Base-by-base conservation (phyloP, 2,888 invertebrate genomes). In the Sphinx pinastri region DNA sequence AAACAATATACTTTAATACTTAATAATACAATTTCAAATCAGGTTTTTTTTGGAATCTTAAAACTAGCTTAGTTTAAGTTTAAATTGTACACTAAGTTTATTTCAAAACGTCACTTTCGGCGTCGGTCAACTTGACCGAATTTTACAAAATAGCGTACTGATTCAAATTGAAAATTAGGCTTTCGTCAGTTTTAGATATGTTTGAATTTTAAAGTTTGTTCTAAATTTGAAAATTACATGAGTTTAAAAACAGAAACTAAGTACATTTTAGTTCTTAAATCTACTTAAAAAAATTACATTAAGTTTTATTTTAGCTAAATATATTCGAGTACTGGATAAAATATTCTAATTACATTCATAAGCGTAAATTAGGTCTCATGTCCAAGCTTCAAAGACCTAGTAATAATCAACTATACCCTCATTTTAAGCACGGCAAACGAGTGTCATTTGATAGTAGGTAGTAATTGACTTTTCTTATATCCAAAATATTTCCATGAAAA, bases 41-140 rank as follows among this genome's bases (percentile, higher is more conserved):
- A 59, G 59, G 59, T 59, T 59, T 38, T 58, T 58, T 58, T 59
- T 59, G 14, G 59, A 14, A 59, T n/a, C 82, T 4, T 59, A 76
- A 4, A 72, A 8, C n/a, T n/a, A 38, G 38, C 14, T 16, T 38
- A 59, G 3, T 3, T 13, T 31, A 31, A 59, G 3, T 3, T 13
- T 31, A 31, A 52, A 14, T n/a, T 52, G 38, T 31, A 59, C 8
- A 38, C 8, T 14, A 31, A 59, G 19, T 38, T n/a, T 14, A 59
- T 38, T 59, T 14, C 8, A 7, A 16, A 16, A 0, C 14, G 2
- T 8, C 5, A 16, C 8, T 54, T 54, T 54, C 54, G 54, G 54
- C 54, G 6, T 54, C 52, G 52, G 54, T 8, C 52, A n/a, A 4
- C 7, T 14, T 54, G 52, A 5, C 52, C 52, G 52, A 52, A 13